Conservation (phyloP, 2,113 vertebrate species). For the Condylura cristata region DNA sequence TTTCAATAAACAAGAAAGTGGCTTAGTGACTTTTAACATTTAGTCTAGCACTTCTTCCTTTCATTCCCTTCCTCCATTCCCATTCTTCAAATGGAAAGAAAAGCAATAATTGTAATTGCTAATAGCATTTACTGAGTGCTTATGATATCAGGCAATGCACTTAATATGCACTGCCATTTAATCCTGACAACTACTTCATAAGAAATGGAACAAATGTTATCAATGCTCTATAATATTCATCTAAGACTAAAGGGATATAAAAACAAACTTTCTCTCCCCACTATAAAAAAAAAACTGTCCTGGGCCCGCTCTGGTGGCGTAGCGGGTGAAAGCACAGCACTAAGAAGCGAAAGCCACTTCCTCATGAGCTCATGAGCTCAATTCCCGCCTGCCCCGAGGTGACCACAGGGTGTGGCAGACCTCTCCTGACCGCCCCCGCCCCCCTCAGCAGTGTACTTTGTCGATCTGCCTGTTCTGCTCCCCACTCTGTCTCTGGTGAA, state of each 20-base stretch:
- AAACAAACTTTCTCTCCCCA: too few species aligned
- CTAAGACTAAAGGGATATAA: slow-evolving; percentile 20
- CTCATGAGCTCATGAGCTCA: too few species aligned
- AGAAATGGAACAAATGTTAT: neutral
- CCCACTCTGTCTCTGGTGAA: too few species aligned
- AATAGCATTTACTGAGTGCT: neutral
- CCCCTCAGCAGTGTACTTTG: too few species aligned
- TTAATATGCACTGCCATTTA: neutral
- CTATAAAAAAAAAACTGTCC: slow-evolving; percentile 11
- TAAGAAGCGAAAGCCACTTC: too few species aligned
- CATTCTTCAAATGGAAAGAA: neutral
- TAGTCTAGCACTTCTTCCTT: neutral
- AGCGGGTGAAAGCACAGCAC: too few species aligned
- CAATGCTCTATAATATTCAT: neutral
- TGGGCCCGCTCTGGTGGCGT: too few species aligned
- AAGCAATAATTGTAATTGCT: neutral
- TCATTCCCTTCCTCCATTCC: neutral
- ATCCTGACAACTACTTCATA: slow-evolving; percentile 5
- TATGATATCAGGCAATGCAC: neutral
- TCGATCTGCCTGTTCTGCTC: too few species aligned
- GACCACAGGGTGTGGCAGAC: too few species aligned
- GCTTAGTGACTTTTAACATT: slow-evolving; percentile 32
- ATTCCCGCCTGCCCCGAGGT: too few species aligned
- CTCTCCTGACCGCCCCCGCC: too few species aligned
- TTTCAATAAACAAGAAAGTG: neutral